Evolutionary conservation across 2,888 invertebrate genomes (phyloP).

Genomic region (Acrobasis suavella): DNA sequence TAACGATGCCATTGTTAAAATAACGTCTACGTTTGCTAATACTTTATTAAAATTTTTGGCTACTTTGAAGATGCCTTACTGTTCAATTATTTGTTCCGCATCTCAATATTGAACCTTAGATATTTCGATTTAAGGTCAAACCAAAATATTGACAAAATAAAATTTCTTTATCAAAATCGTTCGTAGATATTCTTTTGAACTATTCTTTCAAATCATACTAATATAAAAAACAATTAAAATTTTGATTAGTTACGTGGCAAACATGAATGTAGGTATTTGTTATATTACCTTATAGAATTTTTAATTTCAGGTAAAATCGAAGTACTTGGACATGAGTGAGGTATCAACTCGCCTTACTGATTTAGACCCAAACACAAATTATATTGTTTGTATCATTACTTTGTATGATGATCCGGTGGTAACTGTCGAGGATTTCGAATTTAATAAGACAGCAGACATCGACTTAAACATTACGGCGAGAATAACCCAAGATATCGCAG

Average conservation of each 20-base stretch:
- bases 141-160: no score
- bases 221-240: no score
- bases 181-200: no score
- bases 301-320: slow-evolving; percentile 65
- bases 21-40: neutral
- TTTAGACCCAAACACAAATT: slow-evolving; percentile 61
- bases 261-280: neutral
- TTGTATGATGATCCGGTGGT: slow-evolving; percentile 61
- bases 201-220: no score
- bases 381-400: slow-evolving; percentile 67
- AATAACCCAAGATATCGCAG: slow-evolving; percentile 63
- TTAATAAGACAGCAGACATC: slow-evolving; percentile 51
- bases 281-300: slow-evolving; percentile 15
- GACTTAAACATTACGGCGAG: slow-evolving; percentile 54
- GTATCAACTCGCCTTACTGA: slow-evolving; percentile 64
- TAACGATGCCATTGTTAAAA: neutral
- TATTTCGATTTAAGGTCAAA: no score
- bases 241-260: no score
- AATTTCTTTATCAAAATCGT: no score
- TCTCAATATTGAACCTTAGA: no score
- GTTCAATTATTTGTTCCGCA: no score
- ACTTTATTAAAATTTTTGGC: no score
- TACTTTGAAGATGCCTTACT: no score
- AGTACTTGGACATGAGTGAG: slow-evolving; percentile 64
- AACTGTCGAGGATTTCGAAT: slow-evolving; percentile 46